Evolutionary conservation across 2,888 invertebrate genomes (phyloP), one percentile per base, ranked within the genome.

Genomic region (Melikaiella ostensackeni): DNA sequence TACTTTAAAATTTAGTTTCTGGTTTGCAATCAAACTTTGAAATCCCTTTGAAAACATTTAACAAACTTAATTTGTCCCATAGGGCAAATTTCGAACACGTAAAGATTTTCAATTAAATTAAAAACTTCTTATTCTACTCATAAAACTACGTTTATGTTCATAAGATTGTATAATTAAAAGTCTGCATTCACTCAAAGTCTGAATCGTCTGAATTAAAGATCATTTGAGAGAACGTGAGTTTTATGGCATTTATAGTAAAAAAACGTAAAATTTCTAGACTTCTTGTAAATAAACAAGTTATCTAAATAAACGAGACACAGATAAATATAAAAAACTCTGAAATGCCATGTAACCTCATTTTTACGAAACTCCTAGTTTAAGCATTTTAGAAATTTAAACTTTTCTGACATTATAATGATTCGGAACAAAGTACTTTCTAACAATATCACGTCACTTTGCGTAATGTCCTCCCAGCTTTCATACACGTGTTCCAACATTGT

Each of bases 401-500:
- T 55, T 55, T 11, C 55, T 55, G n/a, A 9, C 7, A 55, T 55
- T 5, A 27, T 16, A 1, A 13, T 13, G 6, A 57, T 24, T 59
- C 9, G 7, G 2, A 59, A 59, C 6, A 5, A 59, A 59, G 6
- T 59, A 13, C 27, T 55, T 21, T n/a, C 55, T 55, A 21, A 27
- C 5, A 55, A 55, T n/a, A 38, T 35, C 63, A 21, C 33, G 63
- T 38, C 13, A 63, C 21, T 63, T 38, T 33, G 19, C 61, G 27
- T 9, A 16, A 19, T 33, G 19, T 30, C 0, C 19, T 8, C 5
- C n/a, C 35, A 1, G 11, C n/a, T 35, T 19, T 21, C 5, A 4
- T 35, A 21, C 63, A 63, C 63, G 63, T 63, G 63, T 63, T 63
- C 5, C 11, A 21, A n/a, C n/a, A 63, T 35, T 63, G 35, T 13